Percentiles rank a stretch among this genome's conserved stretches.
Evolutionary conservation across 2,113 vertebrate species (phyloP).

Genomic region (Pseudorasbora parva): DNA sequence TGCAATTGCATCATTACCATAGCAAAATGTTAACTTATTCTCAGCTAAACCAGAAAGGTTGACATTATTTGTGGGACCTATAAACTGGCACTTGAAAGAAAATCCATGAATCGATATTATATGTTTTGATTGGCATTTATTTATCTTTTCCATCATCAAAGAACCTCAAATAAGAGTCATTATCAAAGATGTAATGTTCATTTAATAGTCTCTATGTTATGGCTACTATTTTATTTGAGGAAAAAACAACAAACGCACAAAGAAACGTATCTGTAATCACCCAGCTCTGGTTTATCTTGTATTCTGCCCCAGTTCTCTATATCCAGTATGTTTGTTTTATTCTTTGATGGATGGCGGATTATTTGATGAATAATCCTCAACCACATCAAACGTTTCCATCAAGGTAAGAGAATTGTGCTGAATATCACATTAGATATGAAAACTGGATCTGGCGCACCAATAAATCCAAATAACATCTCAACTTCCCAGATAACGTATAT

Average conservation of each 20-base stretch:
- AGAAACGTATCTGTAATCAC: not conserved
- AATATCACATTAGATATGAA: constrained; percentile 21
- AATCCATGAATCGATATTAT: constrained; percentile 19
- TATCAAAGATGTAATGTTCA: constrained; percentile 29
- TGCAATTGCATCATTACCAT: not conserved
- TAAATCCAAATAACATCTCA: constrained; percentile 9
- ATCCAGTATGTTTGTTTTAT: not conserved
- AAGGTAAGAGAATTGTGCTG: not conserved
- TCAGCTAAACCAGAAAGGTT: not conserved
- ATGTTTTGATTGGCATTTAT: constrained; percentile 19
- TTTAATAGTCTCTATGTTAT: constrained; percentile 15
- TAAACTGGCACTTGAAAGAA: constrained; percentile 18
- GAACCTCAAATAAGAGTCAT: constrained; percentile 5
- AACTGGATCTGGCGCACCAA: not conserved
- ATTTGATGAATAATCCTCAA: constrained; percentile 46
- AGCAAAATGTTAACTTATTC: not conserved
- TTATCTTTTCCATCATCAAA: constrained; percentile 38
- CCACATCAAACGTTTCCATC: constrained; percentile 10
- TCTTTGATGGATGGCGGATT: constrained; percentile 38
- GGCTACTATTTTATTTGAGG: not conserved
- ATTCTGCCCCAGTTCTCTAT: not conserved
- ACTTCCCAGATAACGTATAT: not conserved
- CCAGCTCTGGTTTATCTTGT: constrained; percentile 2
- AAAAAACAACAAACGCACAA: not conserved
- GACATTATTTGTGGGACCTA: not conserved